Conservation (phyloP, 1,140 invertebrate genomes). For the Conus ventricosus region DNA sequence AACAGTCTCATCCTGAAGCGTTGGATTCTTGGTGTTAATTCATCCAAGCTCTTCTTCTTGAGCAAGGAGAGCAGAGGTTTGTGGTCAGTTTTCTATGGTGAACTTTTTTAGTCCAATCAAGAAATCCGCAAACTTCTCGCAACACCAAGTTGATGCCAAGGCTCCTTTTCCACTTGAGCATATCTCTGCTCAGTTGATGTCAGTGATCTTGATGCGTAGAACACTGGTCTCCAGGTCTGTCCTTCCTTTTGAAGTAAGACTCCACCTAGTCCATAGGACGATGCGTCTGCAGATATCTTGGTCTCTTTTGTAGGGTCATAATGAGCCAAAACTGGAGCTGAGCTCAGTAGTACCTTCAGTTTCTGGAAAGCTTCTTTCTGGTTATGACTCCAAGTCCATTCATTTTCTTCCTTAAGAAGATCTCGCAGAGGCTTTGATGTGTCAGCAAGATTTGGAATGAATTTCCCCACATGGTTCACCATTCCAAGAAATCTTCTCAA, state of each 20-base stretch:
- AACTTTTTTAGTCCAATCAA: constrained; percentile 9
- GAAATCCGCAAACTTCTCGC: neutral
- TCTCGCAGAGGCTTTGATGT: neutral
- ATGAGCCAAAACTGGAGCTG: neutral
- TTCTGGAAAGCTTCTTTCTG: constrained; percentile 8
- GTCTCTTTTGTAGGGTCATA: constrained; percentile 3
- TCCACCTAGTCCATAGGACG: neutral
- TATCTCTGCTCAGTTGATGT: neutral
- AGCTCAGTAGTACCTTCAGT: constrained; percentile 6
- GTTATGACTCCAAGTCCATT: neutral
- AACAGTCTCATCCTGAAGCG: too few relatives aligned
- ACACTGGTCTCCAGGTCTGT: too few relatives aligned
- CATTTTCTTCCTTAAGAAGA: constrained; percentile 16
- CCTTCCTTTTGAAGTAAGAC: too few relatives aligned
- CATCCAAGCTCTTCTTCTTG: too few relatives aligned
- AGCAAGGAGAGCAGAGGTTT: constrained; percentile 32
- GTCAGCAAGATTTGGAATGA: neutral
- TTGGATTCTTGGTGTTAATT: too few relatives aligned
- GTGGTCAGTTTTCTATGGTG: constrained; percentile 42
- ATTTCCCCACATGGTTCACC: constrained; percentile 11
- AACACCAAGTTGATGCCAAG: too few relatives aligned
- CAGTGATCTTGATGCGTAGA: neutral
- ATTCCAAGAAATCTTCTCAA: neutral
- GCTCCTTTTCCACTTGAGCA: too few relatives aligned
- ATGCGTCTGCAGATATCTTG: constrained; percentile 4